phyloP scores from a whole-genome alignment of 1,140 invertebrate genomes.

The Drosophila santomea region DNA sequence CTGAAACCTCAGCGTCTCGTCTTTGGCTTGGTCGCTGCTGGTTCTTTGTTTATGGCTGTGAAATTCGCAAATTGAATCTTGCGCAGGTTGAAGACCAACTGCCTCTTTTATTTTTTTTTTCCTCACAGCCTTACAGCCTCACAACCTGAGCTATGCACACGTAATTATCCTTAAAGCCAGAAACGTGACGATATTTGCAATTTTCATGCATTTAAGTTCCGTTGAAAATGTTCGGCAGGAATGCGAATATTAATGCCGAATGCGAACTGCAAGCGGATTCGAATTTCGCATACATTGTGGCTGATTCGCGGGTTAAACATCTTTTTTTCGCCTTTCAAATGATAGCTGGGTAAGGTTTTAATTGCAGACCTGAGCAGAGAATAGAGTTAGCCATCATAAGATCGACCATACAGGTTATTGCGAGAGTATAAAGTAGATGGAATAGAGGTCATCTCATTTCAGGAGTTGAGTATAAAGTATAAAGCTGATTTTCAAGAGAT shows the following conservation, averaged over 20 bases:
- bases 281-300: slow-evolving; percentile 20
- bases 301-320: slow-evolving; percentile 21
- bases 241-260: slow-evolving; percentile 66
- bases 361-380: slow-evolving; percentile 9
- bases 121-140: slow-evolving; percentile 7
- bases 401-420: no score
- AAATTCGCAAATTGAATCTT: slow-evolving; percentile 63
- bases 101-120: background rate
- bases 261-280: slow-evolving; percentile 19
- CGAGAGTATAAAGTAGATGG: no score
- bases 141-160: slow-evolving; percentile 53
- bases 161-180: slow-evolving; percentile 73
- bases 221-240: slow-evolving; percentile 45
- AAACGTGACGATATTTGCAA: slow-evolving; percentile 76
- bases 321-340: background rate
- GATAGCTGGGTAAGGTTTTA: slow-evolving; percentile 22
- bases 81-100: slow-evolving; percentile 32
- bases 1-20: slow-evolving; percentile 3
- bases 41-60: slow-evolving; percentile 60
- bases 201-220: slow-evolving; percentile 58
- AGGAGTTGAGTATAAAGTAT: no score
- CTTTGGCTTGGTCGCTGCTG: slow-evolving; percentile 20
- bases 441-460: no score
- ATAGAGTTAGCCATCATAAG: no score
- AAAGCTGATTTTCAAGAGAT: no score